phyloP scores from a whole-genome alignment of 2,797 vertebrate genomes.

The Micromesistius poutassou region DNA sequence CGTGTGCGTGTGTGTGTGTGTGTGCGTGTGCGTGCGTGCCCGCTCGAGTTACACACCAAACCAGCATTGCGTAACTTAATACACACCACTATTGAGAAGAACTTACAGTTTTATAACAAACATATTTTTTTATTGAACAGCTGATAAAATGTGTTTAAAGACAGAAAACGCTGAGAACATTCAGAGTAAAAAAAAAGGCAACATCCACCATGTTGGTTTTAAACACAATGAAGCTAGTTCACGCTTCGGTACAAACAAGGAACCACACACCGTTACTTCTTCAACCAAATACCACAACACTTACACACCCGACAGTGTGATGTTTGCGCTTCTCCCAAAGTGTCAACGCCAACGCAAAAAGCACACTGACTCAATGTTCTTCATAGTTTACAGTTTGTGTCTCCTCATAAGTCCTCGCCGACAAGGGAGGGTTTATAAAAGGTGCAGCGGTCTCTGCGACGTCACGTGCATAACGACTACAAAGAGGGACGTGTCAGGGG shows the following conservation, averaged over 20 bases:
- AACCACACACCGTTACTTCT: background rate
- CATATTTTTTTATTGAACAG: constrained; percentile 3
- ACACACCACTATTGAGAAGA: background rate
- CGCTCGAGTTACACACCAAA: background rate
- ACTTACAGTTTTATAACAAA: constrained; percentile 1
- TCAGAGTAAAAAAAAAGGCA: background rate
- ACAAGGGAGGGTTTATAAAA: background rate
- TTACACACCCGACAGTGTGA: background rate
- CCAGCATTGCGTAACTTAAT: background rate
- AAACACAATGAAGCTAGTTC: background rate
- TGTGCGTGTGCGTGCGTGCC: background rate
- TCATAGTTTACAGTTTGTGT: constrained; percentile 4
- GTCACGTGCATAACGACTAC: background rate
- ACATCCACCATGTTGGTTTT: background rate
- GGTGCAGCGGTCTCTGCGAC: background rate
- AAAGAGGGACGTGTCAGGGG: background rate
- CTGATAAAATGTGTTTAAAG: background rate
- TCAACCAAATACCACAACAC: no score
- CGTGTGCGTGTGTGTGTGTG: background rate
- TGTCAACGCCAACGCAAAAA: background rate
- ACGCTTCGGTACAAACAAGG: background rate
- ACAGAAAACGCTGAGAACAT: background rate
- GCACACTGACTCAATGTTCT: background rate
- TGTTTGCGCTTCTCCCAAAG: background rate
- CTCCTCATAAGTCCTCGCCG: background rate